These are phyloP conservation scores for Trachymyrmex cornetzi DNA, from an alignment of 1,140 invertebrate species.

Conservation along the genomic window DNA sequence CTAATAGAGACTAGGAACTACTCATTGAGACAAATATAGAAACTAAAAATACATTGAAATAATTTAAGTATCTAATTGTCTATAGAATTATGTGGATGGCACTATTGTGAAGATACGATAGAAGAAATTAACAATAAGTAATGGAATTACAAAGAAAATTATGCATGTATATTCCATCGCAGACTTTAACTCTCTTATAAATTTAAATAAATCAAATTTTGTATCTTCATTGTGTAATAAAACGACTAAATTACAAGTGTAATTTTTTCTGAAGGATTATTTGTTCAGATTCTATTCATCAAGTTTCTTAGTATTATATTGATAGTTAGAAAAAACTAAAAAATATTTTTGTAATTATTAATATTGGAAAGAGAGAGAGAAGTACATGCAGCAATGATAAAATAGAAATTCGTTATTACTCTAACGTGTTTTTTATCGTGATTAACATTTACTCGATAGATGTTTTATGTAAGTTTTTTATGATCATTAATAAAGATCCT, in stretches of 20 bases:
- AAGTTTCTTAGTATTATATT: not conserved
- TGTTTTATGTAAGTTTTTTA: slow-evolving; percentile 24
- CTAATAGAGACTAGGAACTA: slow-evolving; percentile 1
- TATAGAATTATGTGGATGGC: not conserved
- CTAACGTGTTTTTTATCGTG: not conserved
- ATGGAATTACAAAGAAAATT: slow-evolving; percentile 10
- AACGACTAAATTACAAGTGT: slow-evolving; percentile 19
- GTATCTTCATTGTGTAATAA: not conserved
- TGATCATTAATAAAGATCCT: slow-evolving; percentile 5
- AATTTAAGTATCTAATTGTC: slow-evolving; percentile 15
- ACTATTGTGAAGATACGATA: not conserved
- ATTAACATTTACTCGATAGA: slow-evolving; percentile 6
- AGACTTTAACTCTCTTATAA: not conserved
- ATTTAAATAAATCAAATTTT: slow-evolving; percentile 17
- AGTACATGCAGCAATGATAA: not conserved
- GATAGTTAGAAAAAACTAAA: not conserved
- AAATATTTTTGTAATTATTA: slow-evolving; percentile 38
- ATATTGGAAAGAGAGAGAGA: not conserved
- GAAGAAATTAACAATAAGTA: slow-evolving; percentile 25
- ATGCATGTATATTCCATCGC: not conserved
- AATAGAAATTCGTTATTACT: slow-evolving; percentile 1
- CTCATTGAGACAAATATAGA: not conserved
- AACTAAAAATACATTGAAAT: not conserved
- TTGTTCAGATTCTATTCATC: not conserved
- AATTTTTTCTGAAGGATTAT: not conserved